phyloP scores from a whole-genome alignment of 1,140 invertebrate species.

The Drosophila melanica region DNA sequence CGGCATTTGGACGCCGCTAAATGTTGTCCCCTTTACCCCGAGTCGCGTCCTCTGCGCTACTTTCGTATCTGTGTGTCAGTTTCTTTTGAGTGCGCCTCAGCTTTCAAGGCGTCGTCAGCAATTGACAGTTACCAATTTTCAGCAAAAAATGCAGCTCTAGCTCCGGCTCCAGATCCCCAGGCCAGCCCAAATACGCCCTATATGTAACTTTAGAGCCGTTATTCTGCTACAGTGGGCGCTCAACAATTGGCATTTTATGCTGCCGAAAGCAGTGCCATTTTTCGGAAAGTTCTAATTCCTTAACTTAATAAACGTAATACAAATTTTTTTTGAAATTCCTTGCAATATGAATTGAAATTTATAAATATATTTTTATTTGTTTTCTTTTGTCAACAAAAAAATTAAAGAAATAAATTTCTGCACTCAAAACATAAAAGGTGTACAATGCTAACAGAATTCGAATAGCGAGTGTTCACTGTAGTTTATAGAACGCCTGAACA shows the following conservation, averaged over 20 bases:
- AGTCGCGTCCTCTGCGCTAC: too few relatives aligned
- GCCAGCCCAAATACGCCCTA: slow-evolving; percentile 3
- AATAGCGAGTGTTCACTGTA: neutral
- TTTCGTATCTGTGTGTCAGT: neutral
- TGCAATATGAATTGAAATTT: too few relatives aligned
- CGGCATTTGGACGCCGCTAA: slow-evolving; percentile 21
- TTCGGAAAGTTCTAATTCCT: too few relatives aligned
- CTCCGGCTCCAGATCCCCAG: neutral
- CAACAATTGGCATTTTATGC: too few relatives aligned
- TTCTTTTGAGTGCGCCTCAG: slow-evolving; percentile 12
- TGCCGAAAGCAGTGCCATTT: too few relatives aligned
- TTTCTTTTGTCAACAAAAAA: too few relatives aligned
- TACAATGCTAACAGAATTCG: too few relatives aligned
- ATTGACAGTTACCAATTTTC: slow-evolving; percentile 17
- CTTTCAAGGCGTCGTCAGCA: slow-evolving; percentile 41
- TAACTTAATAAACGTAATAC: too few relatives aligned
- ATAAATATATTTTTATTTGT: too few relatives aligned
- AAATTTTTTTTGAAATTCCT: too few relatives aligned
- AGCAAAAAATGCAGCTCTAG: neutral
- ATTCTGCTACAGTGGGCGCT: neutral
- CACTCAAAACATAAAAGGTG: too few relatives aligned
- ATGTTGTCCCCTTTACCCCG: neutral
- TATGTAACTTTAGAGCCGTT: neutral
- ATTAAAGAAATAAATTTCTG: too few relatives aligned
- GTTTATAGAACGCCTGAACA: neutral